phyloP scores from a whole-genome alignment of 2,113 vertebrate genomes.

The Lonchura striata region DNA sequence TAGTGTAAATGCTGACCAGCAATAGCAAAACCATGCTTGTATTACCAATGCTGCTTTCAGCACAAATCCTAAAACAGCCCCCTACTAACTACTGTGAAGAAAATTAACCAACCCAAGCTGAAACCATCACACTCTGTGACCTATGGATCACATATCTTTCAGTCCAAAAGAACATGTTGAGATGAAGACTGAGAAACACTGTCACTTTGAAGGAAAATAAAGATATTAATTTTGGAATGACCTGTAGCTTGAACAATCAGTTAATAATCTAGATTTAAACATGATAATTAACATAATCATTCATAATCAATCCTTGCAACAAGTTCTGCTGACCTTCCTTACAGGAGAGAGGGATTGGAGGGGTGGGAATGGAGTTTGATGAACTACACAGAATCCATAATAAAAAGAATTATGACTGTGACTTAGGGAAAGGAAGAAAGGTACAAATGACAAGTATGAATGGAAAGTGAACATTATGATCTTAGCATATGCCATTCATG shows the following conservation, averaged over 20 bases:
- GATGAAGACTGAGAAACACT: neutral
- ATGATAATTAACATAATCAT: neutral
- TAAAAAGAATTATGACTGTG: neutral
- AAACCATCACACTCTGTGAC: neutral
- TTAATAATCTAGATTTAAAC: neutral
- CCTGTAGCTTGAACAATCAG: neutral
- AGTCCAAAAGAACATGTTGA: neutral
- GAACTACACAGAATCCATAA: neutral
- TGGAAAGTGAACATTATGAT: neutral
- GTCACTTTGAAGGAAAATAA: neutral
- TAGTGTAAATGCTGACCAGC: neutral
- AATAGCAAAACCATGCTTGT: neutral
- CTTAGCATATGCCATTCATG: neutral
- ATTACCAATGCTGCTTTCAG: neutral
- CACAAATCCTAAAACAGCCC: neutral
- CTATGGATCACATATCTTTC: neutral
- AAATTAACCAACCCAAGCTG: neutral
- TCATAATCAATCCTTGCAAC: neutral
- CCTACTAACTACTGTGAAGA: neutral
- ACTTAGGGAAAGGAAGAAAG: neutral
- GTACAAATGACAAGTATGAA: neutral
- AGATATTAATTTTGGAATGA: neutral
- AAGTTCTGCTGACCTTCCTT: neutral
- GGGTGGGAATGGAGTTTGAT: neutral
- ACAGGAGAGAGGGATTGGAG: neutral